These are phyloP conservation scores for Calliopum simillimum DNA, from an alignment of 2,888 invertebrate genomes.

Conservation along the genomic window DNA sequence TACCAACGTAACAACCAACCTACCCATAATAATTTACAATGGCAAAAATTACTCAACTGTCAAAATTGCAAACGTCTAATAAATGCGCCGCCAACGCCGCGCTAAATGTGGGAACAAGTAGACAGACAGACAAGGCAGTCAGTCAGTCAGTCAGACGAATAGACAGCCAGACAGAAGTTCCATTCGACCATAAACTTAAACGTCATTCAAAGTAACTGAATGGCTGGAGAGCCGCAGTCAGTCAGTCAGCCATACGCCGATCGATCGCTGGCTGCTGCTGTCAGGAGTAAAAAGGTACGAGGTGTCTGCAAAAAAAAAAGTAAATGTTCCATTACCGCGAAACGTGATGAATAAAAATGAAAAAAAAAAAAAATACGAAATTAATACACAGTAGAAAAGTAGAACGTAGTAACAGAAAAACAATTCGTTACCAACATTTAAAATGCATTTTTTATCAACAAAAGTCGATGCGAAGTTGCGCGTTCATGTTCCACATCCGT, in stretches of 20 bases:
- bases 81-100: no score
- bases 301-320: no score
- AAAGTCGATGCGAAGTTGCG: background rate
- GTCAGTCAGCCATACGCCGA: no score
- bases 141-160: background rate
- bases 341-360: background rate
- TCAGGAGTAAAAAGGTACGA: no score
- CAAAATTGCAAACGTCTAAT: background rate
- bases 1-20: no score
- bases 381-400: no score
- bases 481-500: constrained; percentile 25
- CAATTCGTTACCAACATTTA: constrained; percentile 29
- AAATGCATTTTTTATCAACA: constrained; percentile 26
- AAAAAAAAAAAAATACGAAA: background rate
- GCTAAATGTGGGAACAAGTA: background rate
- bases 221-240: no score
- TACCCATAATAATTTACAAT: background rate
- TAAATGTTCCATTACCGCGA: background rate
- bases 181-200: constrained; percentile 4
- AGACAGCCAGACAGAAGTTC: constrained; percentile 9
- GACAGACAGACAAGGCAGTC: constrained; percentile 10
- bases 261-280: no score
- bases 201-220: background rate
- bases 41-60: constrained; percentile 9
- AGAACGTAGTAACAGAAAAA: background rate